Conservation (phyloP, 2,113 vertebrate species). For the Cyprinus carpio region DNA sequence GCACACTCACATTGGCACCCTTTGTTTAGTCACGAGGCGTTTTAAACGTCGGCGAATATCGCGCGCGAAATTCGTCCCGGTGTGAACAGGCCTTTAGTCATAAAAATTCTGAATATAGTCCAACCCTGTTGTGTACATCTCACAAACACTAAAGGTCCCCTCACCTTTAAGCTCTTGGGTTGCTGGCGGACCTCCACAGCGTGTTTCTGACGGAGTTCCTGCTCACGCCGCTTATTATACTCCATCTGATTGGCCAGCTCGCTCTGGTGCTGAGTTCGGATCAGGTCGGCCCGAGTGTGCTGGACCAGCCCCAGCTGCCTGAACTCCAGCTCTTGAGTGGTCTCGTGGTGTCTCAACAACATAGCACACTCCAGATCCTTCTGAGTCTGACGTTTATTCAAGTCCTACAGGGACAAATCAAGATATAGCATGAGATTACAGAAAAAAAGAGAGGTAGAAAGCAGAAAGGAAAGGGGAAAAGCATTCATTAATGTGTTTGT, state of each 20-base stretch:
- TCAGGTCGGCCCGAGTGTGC: constrained; percentile 78
- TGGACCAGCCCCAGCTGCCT: constrained; percentile 77
- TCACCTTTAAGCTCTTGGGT: constrained; percentile 82
- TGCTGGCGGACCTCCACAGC: constrained; percentile 81
- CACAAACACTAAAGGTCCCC: constrained; percentile 45
- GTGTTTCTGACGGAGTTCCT: constrained; percentile 82
- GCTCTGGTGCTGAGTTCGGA: constrained; percentile 81
- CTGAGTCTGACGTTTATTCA: constrained; percentile 82
- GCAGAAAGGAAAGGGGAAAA: neutral
- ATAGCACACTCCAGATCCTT: constrained; percentile 79
- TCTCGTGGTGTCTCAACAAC: constrained; percentile 79
- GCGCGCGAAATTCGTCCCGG: too few species aligned
- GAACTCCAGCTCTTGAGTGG: constrained; percentile 79
- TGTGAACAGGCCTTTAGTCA: too few species aligned
- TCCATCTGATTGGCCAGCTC: constrained; percentile 82
- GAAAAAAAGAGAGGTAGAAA: neutral
- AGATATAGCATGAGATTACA: neutral
- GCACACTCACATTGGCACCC: too few species aligned
- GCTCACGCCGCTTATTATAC: constrained; percentile 81
- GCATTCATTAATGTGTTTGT: neutral
- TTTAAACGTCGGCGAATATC: too few species aligned
- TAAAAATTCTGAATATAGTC: neutral
- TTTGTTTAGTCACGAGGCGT: too few species aligned
- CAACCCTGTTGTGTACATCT: neutral
- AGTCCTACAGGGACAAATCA: constrained; percentile 67